Evolutionary conservation across 2,113 vertebrate genomes (phyloP).

Genomic region (Hystrix cristata): DNA sequence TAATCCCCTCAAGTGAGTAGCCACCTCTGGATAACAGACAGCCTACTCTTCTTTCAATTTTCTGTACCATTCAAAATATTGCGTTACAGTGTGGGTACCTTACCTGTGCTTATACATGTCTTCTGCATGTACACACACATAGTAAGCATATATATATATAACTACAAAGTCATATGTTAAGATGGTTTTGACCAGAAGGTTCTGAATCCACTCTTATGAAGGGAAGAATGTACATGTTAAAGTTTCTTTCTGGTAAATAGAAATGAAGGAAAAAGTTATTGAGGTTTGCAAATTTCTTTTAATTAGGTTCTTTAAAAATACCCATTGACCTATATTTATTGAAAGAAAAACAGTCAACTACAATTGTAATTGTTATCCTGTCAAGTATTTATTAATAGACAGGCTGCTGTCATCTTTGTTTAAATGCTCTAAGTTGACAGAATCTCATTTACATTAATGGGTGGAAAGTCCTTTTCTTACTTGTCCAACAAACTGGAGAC

Average conservation of each 20-base stretch:
- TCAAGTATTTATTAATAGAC: conserved; percentile 86
- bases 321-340: conserved; percentile 69
- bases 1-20: neutral
- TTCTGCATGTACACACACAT: neutral
- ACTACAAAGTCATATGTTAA: neutral
- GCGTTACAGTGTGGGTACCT: neutral
- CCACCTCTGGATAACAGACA: neutral
- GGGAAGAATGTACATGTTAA: neutral
- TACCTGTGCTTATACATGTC: neutral
- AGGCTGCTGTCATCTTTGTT: conserved; percentile 86
- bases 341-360: conserved; percentile 71
- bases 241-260: neutral
- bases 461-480: conserved; percentile 87
- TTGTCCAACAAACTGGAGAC: conserved; percentile 92
- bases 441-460: conserved; percentile 90
- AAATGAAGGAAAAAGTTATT: neutral
- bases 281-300: conserved; percentile 59
- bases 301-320: conserved; percentile 67
- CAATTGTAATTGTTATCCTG: conserved; percentile 81
- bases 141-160: neutral
- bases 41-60: neutral
- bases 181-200: neutral
- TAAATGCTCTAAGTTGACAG: conserved; percentile 86
- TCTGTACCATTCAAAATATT: conserved; percentile 22
- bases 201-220: neutral